Evolutionary conservation across 2,113 vertebrate species (phyloP), one percentile per base, ranked within the genome.

Genomic region (Aix galericulata): DNA sequence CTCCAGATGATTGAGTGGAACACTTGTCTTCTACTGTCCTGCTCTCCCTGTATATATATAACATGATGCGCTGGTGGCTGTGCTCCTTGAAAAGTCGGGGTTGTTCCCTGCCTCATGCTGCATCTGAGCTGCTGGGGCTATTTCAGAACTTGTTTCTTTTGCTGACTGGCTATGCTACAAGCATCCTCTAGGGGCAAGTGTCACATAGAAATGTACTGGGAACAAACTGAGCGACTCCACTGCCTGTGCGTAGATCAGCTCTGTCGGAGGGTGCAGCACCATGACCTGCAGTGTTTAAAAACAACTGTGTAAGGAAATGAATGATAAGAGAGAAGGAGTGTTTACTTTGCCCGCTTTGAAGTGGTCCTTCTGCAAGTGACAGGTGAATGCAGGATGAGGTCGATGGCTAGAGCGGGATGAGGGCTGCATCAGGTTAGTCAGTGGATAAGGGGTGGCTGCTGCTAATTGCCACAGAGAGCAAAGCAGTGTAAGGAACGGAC

Each of bases 1-100:
- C 12, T 73, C 6, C 10, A 71, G 56, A 7, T 36, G 53, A 31
- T 17, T 40, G 64, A 23, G 56, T 21, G 17, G 17, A 46, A 56
- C 21, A 11, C 11, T 82, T 58, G 13, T 25, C 14, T 34, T 52
- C 9, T 50, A 36, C 53, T 6, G 1, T 27, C 21, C n/a, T 52
- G 7, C 29, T 88, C 7, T 75, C 36, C 1, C 3, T 26, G 8
- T 1, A n/a, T 44, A 5, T 0, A 1, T 32, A 5, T 22, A 52
- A 52, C 1, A 3, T 9, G 17, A 22, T 69, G 17, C 6, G 8
- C 21, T 68, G 42, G 4, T 67, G 80, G 6, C 58, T 79, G 75
- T 18, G 26, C 15, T 25, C 31, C 44, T 27, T 20, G 58, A 50
- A 4, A 50, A 4, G 15, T 42, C 22, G 17, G 55, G 29, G 8